Base-by-base conservation (phyloP, 2,113 vertebrate genomes). In the Pica pica region DNA sequence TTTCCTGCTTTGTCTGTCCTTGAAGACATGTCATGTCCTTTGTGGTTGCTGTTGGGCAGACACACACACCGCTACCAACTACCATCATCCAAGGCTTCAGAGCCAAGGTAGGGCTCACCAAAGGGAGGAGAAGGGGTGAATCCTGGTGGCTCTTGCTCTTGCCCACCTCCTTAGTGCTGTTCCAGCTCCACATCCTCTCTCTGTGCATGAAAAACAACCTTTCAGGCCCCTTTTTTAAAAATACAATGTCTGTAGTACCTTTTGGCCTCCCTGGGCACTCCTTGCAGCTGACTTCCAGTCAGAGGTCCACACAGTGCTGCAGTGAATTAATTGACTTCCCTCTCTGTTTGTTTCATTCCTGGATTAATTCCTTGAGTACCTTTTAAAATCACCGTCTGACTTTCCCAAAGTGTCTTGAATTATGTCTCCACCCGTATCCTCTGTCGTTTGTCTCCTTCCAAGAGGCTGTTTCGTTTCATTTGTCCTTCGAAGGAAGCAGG, bases 381-480 rank as follows among this genome's bases (percentile, higher is more conserved):
- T 85, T 69, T 94, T 77, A 81, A 42, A 83, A 60, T 52, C 49
- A 16, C 24, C 23, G 33, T 30, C 89, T 44, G 46, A 56, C 83
- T 96, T 91, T 57, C 65, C 71, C 50, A 12, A n/a, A 81, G 85
- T 76, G 76, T 84, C 79, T 49, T 60, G 73, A 89, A 33, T 84
- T 63, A 76, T 59, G 59, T 85, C 93, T 94, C 89, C 76, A 73
- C 74, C 76, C 13, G 2, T 56, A 65, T 93, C 89, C 74, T 77
- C 84, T 15, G 4, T 90, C 39, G 10, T 92, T 94, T 89, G 50
- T 92, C 94, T 97, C 84, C 82, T 89, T 96, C 63, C 75, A 92
- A 83, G 89, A 61, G 56, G 67, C 75, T 92, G 93, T 94, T 97
- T 93, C 57, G 35, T 94, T 69, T 56, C 79, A 73, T 96, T 95